A percentile compares a stretch with the other conserved stretches of the same genome.
These are phyloP conservation scores for Brachionus angularis DNA, from an alignment of 1,140 invertebrate genomes.

Conservation along the genomic window DNA sequence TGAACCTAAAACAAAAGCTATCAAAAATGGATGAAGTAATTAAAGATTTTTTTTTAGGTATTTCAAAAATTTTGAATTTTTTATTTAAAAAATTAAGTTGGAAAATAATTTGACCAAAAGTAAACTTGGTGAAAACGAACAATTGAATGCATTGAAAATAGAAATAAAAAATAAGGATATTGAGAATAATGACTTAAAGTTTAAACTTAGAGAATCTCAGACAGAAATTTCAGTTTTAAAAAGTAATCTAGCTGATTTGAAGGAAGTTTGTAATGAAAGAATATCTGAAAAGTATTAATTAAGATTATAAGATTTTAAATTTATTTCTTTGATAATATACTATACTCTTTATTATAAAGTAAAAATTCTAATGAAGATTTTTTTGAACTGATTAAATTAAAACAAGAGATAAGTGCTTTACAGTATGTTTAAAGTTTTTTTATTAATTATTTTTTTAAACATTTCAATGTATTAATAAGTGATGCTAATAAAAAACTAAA, in stretches of 20 bases:
- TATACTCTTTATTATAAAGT: background rate
- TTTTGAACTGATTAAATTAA: background rate
- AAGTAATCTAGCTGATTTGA: slow-evolving; percentile 31
- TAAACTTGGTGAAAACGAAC: slow-evolving; percentile 1
- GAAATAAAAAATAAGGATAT: slow-evolving; percentile 14
- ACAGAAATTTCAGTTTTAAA: slow-evolving; percentile 4
- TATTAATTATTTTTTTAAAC: background rate
- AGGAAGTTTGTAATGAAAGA: background rate
- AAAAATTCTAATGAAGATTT: background rate
- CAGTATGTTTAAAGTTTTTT: background rate
- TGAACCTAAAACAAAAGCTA: background rate
- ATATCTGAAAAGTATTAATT: slow-evolving; percentile 28
- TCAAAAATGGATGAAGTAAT: slow-evolving; percentile 6
- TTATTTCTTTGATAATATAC: background rate
- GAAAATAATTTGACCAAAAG: slow-evolving; percentile 4
- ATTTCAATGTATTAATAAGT: slow-evolving; percentile 49
- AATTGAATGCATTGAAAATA: background rate
- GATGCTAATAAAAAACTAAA: slow-evolving; percentile 64
- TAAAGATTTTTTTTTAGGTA: background rate
- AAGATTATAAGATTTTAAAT: background rate
- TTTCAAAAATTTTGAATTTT: background rate
- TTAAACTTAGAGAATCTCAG: slow-evolving; percentile 1
- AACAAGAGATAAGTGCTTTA: slow-evolving; percentile 18
- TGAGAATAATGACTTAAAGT: slow-evolving; percentile 27
- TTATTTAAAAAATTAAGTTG: background rate